These are phyloP conservation scores for Drosophila subobscura DNA, from an alignment of 1,140 invertebrate species.

Conservation along the genomic window DNA sequence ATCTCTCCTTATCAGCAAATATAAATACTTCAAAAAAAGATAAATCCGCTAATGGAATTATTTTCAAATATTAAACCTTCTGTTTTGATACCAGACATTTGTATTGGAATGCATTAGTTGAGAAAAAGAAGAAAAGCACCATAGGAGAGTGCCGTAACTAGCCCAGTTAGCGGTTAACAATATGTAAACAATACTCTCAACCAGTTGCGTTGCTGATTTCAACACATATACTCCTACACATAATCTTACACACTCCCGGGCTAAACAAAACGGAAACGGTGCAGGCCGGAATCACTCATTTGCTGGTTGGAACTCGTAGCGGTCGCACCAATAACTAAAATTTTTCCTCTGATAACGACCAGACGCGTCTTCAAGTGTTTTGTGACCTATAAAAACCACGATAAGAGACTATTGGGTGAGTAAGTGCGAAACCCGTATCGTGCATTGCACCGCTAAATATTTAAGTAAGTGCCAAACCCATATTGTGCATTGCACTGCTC, in stretches of 20 bases:
- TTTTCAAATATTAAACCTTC: too few species aligned
- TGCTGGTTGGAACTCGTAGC: conserved; percentile 52
- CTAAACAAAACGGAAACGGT: conserved; percentile 67
- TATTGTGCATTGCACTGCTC: background rate
- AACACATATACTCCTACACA: too few species aligned
- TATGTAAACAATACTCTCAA: conserved; percentile 22
- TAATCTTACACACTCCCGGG: conserved; percentile 11
- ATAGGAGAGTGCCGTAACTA: too few species aligned
- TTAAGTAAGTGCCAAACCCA: conserved; percentile 16
- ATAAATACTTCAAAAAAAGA: conserved; percentile 19
- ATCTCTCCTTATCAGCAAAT: conserved; percentile 36
- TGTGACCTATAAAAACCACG: conserved; percentile 51
- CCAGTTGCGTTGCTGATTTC: conserved; percentile 7
- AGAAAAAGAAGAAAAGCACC: background rate
- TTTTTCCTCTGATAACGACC: conserved; percentile 34
- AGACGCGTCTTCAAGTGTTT: conserved; percentile 23
- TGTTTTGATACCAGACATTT: background rate
- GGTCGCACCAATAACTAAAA: conserved; percentile 52
- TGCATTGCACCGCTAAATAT: background rate
- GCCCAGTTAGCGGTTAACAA: background rate
- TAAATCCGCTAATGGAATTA: too few species aligned
- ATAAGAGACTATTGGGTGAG: conserved; percentile 53
- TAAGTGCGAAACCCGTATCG: conserved; percentile 13
- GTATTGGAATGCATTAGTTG: background rate
- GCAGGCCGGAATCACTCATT: conserved; percentile 47